Percentiles rank a stretch among this genome's conserved stretches.
These are phyloP conservation scores for Melolontha melolontha DNA, from an alignment of 2,888 invertebrate genomes.

Conservation along the genomic window DNA sequence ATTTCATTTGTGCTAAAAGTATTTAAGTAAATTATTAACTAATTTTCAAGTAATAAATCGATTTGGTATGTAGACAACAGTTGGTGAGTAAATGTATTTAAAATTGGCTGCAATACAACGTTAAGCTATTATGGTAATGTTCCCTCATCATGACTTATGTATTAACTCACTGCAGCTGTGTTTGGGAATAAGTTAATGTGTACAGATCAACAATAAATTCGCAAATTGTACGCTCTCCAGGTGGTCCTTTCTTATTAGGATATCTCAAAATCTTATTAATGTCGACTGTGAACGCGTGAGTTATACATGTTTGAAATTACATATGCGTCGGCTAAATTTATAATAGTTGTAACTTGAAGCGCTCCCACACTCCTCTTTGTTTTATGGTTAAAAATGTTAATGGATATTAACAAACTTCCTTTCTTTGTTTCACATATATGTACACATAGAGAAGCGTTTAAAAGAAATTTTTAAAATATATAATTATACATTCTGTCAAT, in stretches of 20 bases:
- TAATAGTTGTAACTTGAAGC: constrained; percentile 16
- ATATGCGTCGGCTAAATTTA: constrained; percentile 17
- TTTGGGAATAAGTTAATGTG: constrained; percentile 41
- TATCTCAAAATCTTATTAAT: constrained; percentile 45
- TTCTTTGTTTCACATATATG: too few relatives aligned
- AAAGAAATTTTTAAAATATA: too few relatives aligned
- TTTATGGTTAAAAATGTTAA: constrained; percentile 15
- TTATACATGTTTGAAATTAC: constrained; percentile 24
- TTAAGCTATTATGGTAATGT: constrained; percentile 49
- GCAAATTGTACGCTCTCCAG: constrained; percentile 43
- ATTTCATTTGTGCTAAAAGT: too few relatives aligned
- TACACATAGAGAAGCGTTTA: too few relatives aligned
- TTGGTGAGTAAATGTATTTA: constrained; percentile 46
- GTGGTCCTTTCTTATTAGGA: constrained; percentile 45
- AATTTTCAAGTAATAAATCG: constrained; percentile 27
- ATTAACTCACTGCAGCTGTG: constrained; percentile 46
- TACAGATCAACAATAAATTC: constrained; percentile 44
- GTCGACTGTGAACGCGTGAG: constrained; percentile 16
- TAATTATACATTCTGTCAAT: too few relatives aligned
- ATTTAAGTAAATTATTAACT: constrained; percentile 15
- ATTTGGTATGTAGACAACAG: constrained; percentile 34
- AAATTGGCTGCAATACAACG: constrained; percentile 45
- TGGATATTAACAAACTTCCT: neutral
- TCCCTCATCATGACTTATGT: constrained; percentile 47
- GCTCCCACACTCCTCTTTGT: neutral